phyloP scores from a whole-genome alignment of 2,113 vertebrate genomes.

The Scomber scombrus region DNA sequence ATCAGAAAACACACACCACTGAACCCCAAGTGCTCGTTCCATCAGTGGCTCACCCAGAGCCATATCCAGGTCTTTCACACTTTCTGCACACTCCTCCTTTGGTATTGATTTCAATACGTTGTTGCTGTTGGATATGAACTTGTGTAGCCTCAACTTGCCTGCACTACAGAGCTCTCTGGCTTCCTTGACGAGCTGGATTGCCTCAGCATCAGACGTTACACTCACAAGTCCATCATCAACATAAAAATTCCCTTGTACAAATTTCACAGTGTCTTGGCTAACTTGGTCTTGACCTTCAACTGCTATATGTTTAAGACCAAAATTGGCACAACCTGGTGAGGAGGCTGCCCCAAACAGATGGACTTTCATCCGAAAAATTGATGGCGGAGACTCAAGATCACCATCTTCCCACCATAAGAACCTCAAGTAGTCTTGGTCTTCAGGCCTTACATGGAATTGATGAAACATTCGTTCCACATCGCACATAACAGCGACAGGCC shows the following conservation, averaged over 20 bases:
- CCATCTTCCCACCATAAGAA: neutral
- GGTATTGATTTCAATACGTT: neutral
- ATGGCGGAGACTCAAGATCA: neutral
- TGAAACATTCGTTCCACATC: neutral
- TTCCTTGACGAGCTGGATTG: neutral
- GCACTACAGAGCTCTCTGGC: neutral
- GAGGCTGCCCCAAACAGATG: no score
- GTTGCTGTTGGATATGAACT: neutral
- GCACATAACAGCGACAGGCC: neutral
- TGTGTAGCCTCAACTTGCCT: no score
- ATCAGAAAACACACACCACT: constrained; percentile 14
- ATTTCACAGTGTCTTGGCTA: no score
- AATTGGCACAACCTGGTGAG: no score
- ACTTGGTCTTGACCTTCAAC: no score
- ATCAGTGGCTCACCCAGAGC: neutral
- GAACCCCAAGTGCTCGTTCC: neutral
- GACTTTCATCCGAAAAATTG: no score
- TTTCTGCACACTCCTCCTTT: constrained; percentile 16
- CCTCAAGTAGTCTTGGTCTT: constrained; percentile 2
- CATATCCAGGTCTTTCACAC: neutral
- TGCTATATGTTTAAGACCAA: no score
- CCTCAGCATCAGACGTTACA: neutral
- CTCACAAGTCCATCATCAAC: neutral
- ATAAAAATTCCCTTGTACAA: no score
- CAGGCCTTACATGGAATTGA: neutral